phyloP scores from a whole-genome alignment of 2,888 invertebrate species.

The Neria commutata region DNA sequence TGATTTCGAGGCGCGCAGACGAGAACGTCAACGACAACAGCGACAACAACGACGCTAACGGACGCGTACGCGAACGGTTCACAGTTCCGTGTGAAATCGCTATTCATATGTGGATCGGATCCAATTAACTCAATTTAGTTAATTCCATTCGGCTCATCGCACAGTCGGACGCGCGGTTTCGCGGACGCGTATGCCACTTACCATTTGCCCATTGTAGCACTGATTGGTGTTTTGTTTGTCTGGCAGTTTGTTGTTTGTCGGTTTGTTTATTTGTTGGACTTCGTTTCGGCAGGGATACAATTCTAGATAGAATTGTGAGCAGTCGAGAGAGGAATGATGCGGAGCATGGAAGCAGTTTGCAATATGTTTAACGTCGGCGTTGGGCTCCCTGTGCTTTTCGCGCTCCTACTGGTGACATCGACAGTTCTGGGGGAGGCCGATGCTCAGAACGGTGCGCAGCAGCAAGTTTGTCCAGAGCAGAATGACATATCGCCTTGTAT shows the following conservation, averaged over 20 bases:
- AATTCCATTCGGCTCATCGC: neutral
- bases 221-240: constrained; percentile 15
- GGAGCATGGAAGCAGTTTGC: constrained; percentile 8
- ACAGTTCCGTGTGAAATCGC: neutral
- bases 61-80: too few relatives aligned
- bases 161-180: neutral
- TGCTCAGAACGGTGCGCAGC: constrained; percentile 50
- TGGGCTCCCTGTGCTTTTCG: constrained; percentile 16
- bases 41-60: too few relatives aligned
- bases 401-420: constrained; percentile 20
- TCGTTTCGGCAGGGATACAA: constrained; percentile 35
- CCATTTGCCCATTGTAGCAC: constrained; percentile 6
- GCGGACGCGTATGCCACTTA: neutral
- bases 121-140: constrained; percentile 18
- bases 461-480: constrained; percentile 78
- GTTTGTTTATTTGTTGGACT: neutral
- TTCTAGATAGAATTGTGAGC: constrained; percentile 35
- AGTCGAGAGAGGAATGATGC: constrained; percentile 22
- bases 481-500: constrained; percentile 79
- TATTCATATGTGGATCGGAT: constrained; percentile 6
- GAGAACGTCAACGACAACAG: too few relatives aligned
- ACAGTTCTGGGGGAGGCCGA: constrained; percentile 18
- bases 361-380: constrained; percentile 13
- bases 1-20: too few relatives aligned
- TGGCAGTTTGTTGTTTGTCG: too few relatives aligned